Evolutionary conservation across 2,888 invertebrate species (phyloP).

Genomic region (Exephanes ischioxanthus): DNA sequence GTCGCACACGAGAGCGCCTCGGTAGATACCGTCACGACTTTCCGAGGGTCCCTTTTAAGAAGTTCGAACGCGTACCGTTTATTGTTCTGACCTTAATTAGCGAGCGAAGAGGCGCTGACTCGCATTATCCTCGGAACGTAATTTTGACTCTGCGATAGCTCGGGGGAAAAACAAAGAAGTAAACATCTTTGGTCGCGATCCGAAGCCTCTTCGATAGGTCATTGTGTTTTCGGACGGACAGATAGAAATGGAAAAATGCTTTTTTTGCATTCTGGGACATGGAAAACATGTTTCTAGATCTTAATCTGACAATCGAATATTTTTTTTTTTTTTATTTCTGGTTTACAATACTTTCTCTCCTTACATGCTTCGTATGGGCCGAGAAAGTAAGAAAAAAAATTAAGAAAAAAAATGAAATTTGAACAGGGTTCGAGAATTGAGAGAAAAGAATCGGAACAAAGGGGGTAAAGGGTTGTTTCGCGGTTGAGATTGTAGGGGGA

Average conservation of each 20-base stretch:
- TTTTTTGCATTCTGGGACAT: background rate
- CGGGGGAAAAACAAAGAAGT: background rate
- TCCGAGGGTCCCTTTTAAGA: slow-evolving; percentile 1
- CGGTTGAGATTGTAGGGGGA: slow-evolving; percentile 44
- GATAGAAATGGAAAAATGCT: background rate
- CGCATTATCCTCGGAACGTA: background rate
- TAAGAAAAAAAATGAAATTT: background rate
- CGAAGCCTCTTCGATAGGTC: background rate
- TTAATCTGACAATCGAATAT: background rate
- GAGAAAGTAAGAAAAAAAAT: background rate
- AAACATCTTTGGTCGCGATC: background rate
- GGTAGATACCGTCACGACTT: slow-evolving; percentile 7
- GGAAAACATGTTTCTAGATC: background rate
- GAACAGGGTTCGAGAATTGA: background rate
- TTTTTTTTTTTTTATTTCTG: background rate
- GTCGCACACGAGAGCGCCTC: slow-evolving; percentile 1
- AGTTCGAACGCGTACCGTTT: background rate
- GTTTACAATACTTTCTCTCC: too few relatives aligned
- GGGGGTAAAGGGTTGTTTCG: slow-evolving; percentile 30
- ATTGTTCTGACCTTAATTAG: slow-evolving; percentile 26
- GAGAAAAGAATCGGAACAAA: slow-evolving; percentile 12
- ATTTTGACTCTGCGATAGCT: background rate
- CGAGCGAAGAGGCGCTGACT: background rate
- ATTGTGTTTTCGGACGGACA: background rate
- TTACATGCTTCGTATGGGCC: too few relatives aligned